Percentiles rank a stretch among this genome's conserved stretches.
Conservation (phyloP, 2,113 vertebrate genomes). For the Phyllostomus discolor region DNA sequence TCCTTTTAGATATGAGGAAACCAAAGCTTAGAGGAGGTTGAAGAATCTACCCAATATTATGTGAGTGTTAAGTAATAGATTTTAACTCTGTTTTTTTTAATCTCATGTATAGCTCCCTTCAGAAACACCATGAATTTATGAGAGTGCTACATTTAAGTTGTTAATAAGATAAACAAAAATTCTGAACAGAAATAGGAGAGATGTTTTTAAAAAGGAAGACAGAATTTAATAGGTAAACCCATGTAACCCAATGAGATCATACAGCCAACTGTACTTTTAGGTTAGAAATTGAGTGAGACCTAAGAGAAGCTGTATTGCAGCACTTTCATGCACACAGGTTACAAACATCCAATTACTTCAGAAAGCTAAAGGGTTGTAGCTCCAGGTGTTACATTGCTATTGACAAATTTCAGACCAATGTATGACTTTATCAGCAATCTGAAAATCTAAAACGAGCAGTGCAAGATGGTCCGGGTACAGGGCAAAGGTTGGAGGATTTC, state of each 20-base stretch:
- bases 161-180: not conserved
- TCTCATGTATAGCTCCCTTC: not conserved
- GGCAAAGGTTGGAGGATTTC: not conserved
- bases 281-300: not conserved
- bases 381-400: not conserved
- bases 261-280: not conserved
- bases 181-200: not conserved
- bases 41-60: not conserved
- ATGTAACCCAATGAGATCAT: not conserved
- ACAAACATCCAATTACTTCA: not conserved
- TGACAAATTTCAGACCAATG: not conserved
- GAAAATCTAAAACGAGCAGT: not conserved
- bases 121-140: not conserved
- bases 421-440: not conserved
- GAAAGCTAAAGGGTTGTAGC: not conserved
- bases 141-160: not conserved
- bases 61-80: not conserved
- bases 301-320: not conserved
- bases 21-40: not conserved
- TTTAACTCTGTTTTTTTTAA: constrained; percentile 41
- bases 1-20: constrained; percentile 6
- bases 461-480: not conserved
- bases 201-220: not conserved
- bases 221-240: not conserved
- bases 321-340: not conserved